Conservation (phyloP, 53 echinoderm and acorn worm species). For the Paracentrotus lividus region DNA sequence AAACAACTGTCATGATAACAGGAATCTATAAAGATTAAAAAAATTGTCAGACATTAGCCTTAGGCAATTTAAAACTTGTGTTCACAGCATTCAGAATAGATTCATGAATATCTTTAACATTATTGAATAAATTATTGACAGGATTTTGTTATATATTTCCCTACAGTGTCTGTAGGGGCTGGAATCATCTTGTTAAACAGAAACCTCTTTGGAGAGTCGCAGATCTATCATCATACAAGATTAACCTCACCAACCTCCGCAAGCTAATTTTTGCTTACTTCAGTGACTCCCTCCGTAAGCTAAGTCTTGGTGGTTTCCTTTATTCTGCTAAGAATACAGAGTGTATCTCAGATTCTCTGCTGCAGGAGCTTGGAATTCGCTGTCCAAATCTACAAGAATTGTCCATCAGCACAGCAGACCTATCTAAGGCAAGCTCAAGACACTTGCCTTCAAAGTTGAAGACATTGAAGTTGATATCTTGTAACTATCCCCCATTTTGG, state of each 20-base stretch:
- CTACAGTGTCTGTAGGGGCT: conserved; percentile 82
- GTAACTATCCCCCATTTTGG: conserved; percentile 72
- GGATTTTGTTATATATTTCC: no score
- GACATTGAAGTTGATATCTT: conserved; percentile 68
- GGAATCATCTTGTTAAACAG: conserved; percentile 79
- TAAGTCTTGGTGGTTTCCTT: conserved; percentile 77
- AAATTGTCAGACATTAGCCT: no score
- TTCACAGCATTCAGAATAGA: no score
- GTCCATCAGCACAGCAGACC: conserved; percentile 70
- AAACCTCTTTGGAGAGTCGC: conserved; percentile 81
- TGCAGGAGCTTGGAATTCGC: conserved; percentile 74
- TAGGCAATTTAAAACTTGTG: no score
- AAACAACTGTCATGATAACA: no score
- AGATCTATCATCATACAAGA: conserved; percentile 74
- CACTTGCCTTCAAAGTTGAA: conserved; percentile 72
- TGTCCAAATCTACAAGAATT: conserved; percentile 79
- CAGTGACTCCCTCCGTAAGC: conserved; percentile 75
- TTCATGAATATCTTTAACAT: no score
- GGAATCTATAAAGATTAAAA: no score
- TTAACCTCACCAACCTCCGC: conserved; percentile 76
- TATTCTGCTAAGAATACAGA: conserved; percentile 79
- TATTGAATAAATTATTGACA: no score
- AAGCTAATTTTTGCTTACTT: conserved; percentile 87
- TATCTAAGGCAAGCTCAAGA: conserved; percentile 67
- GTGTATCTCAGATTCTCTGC: conserved; percentile 82